Evolutionary conservation across 2,888 invertebrate genomes (phyloP).

Genomic region (Pemphredon lugubris): DNA sequence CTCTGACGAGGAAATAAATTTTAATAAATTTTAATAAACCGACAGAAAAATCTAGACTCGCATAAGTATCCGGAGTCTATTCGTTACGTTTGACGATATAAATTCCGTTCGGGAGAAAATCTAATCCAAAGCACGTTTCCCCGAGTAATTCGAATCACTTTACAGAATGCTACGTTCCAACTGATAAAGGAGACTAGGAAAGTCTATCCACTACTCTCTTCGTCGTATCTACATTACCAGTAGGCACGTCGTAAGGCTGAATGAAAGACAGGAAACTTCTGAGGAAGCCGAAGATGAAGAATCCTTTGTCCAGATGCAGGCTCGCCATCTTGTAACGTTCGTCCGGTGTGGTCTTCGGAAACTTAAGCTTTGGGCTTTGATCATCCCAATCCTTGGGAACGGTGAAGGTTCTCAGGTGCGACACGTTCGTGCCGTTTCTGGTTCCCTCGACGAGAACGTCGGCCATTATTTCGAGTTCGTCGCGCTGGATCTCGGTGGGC

Average conservation of each 20-base stretch:
- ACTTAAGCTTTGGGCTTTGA: constrained; percentile 66
- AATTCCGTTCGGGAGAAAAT: too few species aligned
- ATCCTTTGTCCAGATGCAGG: constrained; percentile 84
- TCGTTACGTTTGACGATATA: too few species aligned
- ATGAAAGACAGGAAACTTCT: constrained; percentile 85
- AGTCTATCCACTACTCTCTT: not conserved
- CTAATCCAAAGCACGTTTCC: too few species aligned
- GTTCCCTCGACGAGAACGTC: constrained; percentile 39
- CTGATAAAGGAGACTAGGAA: too few species aligned
- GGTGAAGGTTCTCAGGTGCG: constrained; percentile 70
- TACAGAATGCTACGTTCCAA: not conserved
- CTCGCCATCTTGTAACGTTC: constrained; percentile 78
- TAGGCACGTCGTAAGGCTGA: constrained; percentile 86
- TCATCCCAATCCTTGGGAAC: constrained; percentile 69
- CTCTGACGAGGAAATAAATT: too few species aligned
- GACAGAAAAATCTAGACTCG: too few species aligned
- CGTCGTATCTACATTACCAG: constrained; percentile 81
- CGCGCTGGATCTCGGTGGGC: constrained; percentile 42
- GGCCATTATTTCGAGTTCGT: constrained; percentile 25
- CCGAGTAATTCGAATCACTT: not conserved
- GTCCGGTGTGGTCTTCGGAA: constrained; percentile 71
- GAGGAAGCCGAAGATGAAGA: constrained; percentile 85
- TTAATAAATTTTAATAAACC: too few species aligned
- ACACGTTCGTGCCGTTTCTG: constrained; percentile 65
- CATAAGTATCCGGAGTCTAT: too few species aligned